phyloP scores from a whole-genome alignment of 2,888 invertebrate genomes.

The Agrochola circellaris region DNA sequence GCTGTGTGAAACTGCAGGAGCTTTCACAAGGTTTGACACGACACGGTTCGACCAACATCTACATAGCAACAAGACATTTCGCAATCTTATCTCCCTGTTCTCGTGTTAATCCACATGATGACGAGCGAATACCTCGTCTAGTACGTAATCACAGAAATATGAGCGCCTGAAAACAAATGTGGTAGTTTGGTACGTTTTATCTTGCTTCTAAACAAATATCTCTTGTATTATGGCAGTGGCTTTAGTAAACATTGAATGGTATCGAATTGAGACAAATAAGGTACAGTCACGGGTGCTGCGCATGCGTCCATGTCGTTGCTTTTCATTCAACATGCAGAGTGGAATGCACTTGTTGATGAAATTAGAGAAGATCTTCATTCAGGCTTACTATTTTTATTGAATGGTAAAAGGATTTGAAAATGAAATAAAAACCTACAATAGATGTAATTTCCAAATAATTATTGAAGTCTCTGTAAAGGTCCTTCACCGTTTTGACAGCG shows the following conservation, averaged over 20 bases:
- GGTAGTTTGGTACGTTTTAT: constrained; percentile 48
- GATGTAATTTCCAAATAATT: neutral
- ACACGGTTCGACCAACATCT: neutral
- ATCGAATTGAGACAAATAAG: constrained; percentile 33
- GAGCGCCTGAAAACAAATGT: constrained; percentile 54
- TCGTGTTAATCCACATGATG: constrained; percentile 62
- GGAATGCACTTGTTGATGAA: constrained; percentile 6
- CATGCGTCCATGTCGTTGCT: constrained; percentile 6
- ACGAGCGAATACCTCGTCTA: constrained; percentile 60
- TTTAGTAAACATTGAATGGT: constrained; percentile 34
- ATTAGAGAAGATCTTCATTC: neutral
- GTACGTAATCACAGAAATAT: constrained; percentile 65
- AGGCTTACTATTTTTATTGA: neutral
- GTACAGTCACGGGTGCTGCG: neutral
- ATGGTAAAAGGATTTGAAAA: neutral
- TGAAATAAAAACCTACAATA: neutral
- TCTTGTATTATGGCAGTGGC: constrained; percentile 18
- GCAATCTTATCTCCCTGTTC: constrained; percentile 66
- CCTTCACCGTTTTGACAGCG: neutral
- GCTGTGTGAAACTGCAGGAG: too few species aligned
- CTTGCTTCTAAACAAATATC: constrained; percentile 52
- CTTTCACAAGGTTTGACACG: neutral
- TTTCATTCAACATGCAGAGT: constrained; percentile 20
- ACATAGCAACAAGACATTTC: constrained; percentile 64
- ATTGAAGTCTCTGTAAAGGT: neutral